phyloP scores from a whole-genome alignment of 2,888 invertebrate genomes.

The Pachydiplax longipennis region DNA sequence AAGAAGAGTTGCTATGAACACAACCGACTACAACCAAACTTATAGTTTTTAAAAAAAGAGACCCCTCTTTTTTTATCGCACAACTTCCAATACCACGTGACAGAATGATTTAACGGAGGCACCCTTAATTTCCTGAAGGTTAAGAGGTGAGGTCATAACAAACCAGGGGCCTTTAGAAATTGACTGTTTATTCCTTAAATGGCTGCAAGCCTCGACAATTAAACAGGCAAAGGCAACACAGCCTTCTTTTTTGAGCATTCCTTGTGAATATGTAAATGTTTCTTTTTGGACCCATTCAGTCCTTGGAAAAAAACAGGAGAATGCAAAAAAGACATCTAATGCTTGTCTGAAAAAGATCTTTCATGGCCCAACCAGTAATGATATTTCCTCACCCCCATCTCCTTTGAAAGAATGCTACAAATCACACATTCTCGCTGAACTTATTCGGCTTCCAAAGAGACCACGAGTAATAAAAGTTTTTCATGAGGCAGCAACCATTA shows the following conservation, averaged over 20 bases:
- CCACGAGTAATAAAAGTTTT: not conserved
- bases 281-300: conserved; percentile 7
- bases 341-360: conserved; percentile 17
- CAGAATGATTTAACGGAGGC: conserved; percentile 18
- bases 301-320: conserved; percentile 26
- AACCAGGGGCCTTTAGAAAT: conserved; percentile 4
- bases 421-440: not conserved
- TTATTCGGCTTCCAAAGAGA: not conserved
- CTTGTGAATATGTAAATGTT: conserved; percentile 2
- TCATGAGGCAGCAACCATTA: conserved; percentile 5
- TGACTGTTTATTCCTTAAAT: not conserved
- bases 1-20: conserved; percentile 33
- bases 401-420: not conserved
- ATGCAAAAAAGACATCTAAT: conserved; percentile 9
- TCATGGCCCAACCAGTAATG: conserved; percentile 7
- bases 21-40: conserved; percentile 30
- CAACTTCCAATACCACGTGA: conserved; percentile 7
- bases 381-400: conserved; percentile 12
- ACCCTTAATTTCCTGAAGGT: conserved; percentile 5
- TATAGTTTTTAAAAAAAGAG: not conserved
- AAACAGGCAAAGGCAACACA: conserved; percentile 34
- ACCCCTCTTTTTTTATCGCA: not conserved
- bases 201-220: not conserved
- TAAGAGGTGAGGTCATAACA: conserved; percentile 34
- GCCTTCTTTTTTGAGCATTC: conserved; percentile 19